Base-by-base conservation (phyloP, 2,113 vertebrate genomes). In the Otocyon megalotis region DNA sequence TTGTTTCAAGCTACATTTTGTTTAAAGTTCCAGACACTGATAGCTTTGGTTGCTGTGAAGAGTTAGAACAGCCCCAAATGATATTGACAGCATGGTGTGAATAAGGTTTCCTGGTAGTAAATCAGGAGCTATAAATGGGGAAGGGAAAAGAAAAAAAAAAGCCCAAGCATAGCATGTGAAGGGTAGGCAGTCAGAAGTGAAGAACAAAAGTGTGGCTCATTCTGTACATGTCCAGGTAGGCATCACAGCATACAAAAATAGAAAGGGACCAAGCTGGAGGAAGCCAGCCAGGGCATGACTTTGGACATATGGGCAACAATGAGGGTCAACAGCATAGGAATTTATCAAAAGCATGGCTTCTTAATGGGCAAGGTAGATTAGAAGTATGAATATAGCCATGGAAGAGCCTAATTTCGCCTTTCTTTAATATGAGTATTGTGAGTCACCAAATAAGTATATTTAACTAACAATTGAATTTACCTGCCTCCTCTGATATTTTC, bases 51-150 rank as follows among this genome's bases (percentile, higher is more conserved):
- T 58, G 9, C 6, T 2, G 3, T n/a, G 60, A 86, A 76, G 3
- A 48, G 26, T 65, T 54, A 54, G 8, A 65, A 53, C 0, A 65
- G 65, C 11, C 32, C 19, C 20, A 14, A 53, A 5, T 37, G 58
- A 9, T 54, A 14, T 3, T 15, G 30, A 28, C 12, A n/a, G 24
- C 20, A 54, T 48, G 1, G 0, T n/a, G 2, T 50, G 54, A 43
- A 7, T 43, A 43, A 43, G 43, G 43, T 43, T 43, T 43, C 43
- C 53, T 53, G 48, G 8, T 8, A n/a, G 26, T n/a, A 37, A 80
- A 88, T 67, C 48, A 20, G 13, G 16, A 90, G 7, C 10, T 35
- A 76, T 8, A 12, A 30, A 30, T 11, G 30, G 26, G 43, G 0
- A 88, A 90, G 30, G 8, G 20, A 43, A 82, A 14, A 20, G 20